Evolutionary conservation across 2,888 invertebrate genomes (phyloP), one percentile per base, ranked within the genome.

Genomic region (Spodoptera exigua): DNA sequence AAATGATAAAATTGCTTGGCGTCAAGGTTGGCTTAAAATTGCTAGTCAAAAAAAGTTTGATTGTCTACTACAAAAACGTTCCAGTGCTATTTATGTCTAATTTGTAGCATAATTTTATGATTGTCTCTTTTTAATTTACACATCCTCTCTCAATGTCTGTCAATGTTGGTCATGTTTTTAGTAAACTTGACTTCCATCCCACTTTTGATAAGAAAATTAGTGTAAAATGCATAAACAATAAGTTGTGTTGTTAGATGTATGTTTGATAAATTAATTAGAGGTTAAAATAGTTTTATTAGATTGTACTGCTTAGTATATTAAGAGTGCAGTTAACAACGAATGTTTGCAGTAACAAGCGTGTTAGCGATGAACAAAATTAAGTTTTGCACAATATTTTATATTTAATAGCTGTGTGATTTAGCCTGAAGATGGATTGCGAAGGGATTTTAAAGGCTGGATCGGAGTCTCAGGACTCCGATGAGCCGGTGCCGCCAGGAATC

Each of bases 401-500:
- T 14, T 12, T 1, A 7, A 27, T 47, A 66, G 51, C 49, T 56
- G 27, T 40, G 34, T n/a, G 36, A 44, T 60, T 27, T 1, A 37
- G 39, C 36, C 45, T 37, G 14, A 69, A 52, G 51, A 87, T 87
- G 87, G 81, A 84, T 48, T 68, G 61, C 27, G 68, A 68, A 63
- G 70, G 59, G 18, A n/a, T 66, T 41, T 34, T 70, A 12, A 79
- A 74, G 52, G 59, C 70, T 21, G 83, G 82, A 2, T 73, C 80
- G 14, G 84, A 84, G 58, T 82, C 85, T 27, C 83, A 82, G 57
- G 83, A 82, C 62, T 82, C 86, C n/a, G 79, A 81, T 27, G 85
- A 83, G 45, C 73, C 80, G 21, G 80, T 67, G 0, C 78, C 78
- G 2, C 79, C 83, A 11, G 86, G 79, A 5, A 77, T 80, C 12